Evolutionary conservation across 2,113 vertebrate species (phyloP).

Genomic region (Butorides virescens): DNA sequence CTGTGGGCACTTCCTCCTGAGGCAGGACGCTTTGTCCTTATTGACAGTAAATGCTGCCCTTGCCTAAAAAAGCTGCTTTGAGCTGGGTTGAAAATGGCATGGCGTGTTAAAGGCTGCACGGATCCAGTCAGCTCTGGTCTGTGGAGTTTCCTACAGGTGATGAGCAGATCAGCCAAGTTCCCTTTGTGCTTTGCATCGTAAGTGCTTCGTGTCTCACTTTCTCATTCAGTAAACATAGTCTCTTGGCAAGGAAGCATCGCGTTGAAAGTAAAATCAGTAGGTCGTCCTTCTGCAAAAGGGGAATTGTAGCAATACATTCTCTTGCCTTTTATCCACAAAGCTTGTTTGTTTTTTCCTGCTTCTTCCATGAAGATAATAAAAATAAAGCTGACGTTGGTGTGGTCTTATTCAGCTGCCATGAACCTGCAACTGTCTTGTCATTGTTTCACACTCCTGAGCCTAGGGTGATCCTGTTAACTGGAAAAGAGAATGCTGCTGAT

Average conservation of each 20-base stretch:
- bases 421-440: background rate
- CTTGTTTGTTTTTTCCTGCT: background rate
- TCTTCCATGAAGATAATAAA: background rate
- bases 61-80: conserved; percentile 2
- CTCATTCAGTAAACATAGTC: conserved; percentile 41
- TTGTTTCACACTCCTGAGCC: background rate
- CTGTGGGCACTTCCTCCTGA: background rate
- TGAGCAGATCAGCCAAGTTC: conserved; percentile 19
- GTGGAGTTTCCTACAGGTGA: background rate
- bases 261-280: conserved; percentile 31
- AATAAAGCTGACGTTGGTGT: background rate
- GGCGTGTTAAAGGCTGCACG: background rate
- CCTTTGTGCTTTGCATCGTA: background rate
- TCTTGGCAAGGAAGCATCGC: conserved; percentile 21
- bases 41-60: conserved; percentile 65
- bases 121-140: conserved; percentile 12
- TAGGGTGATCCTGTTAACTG: background rate
- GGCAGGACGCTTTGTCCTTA: background rate
- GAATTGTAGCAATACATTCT: background rate
- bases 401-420: background rate
- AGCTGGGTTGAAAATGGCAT: background rate
- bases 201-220: background rate
- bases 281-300: background rate
- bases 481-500: background rate
- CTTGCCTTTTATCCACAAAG: background rate